Base-by-base conservation (phyloP, 2,888 invertebrate genomes). In the Phyllotreta striolata region DNA sequence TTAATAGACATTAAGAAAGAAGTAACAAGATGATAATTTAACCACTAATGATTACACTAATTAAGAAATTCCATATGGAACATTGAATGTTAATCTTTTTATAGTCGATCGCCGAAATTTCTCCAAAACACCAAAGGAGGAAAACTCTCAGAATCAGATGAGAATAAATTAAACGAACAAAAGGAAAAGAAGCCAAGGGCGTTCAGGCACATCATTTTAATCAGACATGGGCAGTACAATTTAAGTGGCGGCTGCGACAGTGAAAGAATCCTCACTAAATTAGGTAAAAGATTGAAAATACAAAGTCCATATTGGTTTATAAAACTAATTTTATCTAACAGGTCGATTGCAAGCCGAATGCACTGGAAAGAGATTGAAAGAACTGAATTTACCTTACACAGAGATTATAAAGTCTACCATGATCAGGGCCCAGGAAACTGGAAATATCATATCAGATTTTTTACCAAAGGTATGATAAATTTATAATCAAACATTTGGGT, bases 161-260 rank as follows among this genome's bases (percentile, higher is more conserved):
- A 91, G 43, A 91, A 92, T 76, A 84, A 85, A 57, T 86, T 85
- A 64, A 91, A 91, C 77, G 87, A 88, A 72, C 85, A 88, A 64
- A 72, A 88, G 35, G 90, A 91, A 71, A 81, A 84, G 0, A 88
- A 85, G 71, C 83, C 87, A 0, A 85, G 79, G 70, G 89, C 90
- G 0, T 85, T 87, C 0, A 83, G 97, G n/a, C 94, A 98, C 79
- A 81, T 98, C 56, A 87, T 98, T 71, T 84, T 98, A 10, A 91
- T 98, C 64, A 86, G 98, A 43, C 98, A 99, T 81, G 99, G 98
- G 0, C 98, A 98, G 80, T 99, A 98, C 78, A 87, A 95, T 74
- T 81, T 90, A 43, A 84, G 86, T 7, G 95, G 92, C 0, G 80
- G 82, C 37, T 86, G 83, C 0, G 96, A 96, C 77, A 83, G 85